These are phyloP conservation scores for Odobenus rosmarus DNA, from an alignment of 2,113 vertebrate genomes.

Conservation along the genomic window DNA sequence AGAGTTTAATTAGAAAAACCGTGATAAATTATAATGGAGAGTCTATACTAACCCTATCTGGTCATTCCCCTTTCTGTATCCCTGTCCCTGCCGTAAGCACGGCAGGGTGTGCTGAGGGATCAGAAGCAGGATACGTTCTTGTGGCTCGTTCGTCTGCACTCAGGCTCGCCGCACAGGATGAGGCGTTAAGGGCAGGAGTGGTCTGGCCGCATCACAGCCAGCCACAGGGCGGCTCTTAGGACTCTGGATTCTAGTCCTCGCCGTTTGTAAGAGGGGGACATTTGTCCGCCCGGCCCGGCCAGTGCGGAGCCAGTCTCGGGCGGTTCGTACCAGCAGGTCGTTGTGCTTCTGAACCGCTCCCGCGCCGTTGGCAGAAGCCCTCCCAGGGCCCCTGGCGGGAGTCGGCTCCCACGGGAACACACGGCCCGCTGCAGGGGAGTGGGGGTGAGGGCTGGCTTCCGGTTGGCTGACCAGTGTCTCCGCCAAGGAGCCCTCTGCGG, in stretches of 20 bases:
- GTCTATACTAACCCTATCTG: no score
- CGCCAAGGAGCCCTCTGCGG: no score
- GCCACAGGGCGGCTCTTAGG: neutral
- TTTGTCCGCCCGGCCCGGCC: fast-evolving
- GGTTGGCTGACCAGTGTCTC: no score
- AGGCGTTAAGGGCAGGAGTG: neutral
- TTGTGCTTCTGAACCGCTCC: neutral
- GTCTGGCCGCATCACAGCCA: neutral
- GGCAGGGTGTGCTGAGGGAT: no score
- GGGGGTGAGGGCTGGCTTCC: no score
- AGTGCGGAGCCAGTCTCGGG: neutral
- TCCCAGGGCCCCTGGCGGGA: neutral
- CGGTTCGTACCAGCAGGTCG: fast-evolving
- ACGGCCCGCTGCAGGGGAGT: no score
- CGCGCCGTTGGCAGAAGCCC: neutral
- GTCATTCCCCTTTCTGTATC: fast-evolving
- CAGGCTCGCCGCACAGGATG: neutral
- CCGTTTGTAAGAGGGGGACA: fast-evolving
- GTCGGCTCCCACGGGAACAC: neutral
- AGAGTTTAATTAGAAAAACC: neutral
- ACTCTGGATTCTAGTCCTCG: no score
- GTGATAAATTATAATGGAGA: neutral
- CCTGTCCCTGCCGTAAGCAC: neutral
- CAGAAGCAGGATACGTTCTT: neutral
- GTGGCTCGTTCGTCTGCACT: neutral